Evolutionary conservation across 2,113 vertebrate species (phyloP).

Genomic region (Microcebus tavaratra): DNA sequence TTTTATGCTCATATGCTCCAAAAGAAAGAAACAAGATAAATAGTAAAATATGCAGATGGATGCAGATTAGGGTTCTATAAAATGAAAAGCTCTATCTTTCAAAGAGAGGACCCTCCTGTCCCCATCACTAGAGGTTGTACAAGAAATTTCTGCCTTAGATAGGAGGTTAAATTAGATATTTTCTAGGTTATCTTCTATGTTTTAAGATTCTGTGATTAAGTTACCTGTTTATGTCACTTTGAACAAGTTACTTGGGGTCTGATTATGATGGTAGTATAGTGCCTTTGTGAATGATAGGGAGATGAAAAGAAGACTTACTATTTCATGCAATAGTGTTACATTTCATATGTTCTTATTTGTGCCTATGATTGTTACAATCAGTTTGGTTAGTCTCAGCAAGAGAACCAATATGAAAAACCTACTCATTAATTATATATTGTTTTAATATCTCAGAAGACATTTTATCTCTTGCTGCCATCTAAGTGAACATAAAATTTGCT

Average conservation of each 20-base stretch:
- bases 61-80: neutral
- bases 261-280: neutral
- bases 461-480: conserved; percentile 24
- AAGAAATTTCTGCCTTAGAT: neutral
- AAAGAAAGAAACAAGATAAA: neutral
- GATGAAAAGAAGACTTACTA: conserved; percentile 30
- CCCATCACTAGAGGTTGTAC: neutral
- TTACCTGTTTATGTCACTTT: neutral
- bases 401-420: neutral
- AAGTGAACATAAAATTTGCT: neutral
- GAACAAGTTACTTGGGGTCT: neutral
- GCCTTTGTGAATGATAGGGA: neutral
- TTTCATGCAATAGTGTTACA: neutral
- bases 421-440: conserved; percentile 7
- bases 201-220: neutral
- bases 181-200: neutral
- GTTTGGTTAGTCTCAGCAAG: neutral
- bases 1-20: neutral
- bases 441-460: conserved; percentile 15
- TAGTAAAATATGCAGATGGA: neutral
- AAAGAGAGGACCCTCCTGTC: neutral
- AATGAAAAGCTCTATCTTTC: neutral
- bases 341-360: conserved; percentile 1
- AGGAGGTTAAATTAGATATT: neutral
- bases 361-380: neutral